Conservation (phyloP, 23 tunicate species). For the Trididemnum miniatum region DNA sequence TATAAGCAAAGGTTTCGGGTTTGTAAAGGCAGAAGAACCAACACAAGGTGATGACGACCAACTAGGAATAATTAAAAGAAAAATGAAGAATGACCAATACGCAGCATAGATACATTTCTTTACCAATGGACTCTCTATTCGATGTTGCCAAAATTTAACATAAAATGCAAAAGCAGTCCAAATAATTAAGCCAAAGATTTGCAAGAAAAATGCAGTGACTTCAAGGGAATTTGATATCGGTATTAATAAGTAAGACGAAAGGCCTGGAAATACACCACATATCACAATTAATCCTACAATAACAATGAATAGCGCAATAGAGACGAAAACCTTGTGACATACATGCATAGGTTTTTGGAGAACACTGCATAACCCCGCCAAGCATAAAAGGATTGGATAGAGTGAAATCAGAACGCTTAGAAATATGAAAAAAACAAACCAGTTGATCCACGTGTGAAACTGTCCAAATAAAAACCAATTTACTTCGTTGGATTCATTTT, state of each 20-base stretch:
- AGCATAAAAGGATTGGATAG: conserved; percentile 18
- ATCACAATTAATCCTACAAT: conserved; percentile 48
- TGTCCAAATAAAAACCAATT: conserved; percentile 54
- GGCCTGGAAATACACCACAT: conserved; percentile 36
- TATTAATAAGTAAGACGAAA: too few relatives aligned
- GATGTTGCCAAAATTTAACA: not conserved
- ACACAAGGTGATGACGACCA: conserved; percentile 64
- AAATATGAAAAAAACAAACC: conserved; percentile 45
- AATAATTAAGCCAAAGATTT: conserved; percentile 37
- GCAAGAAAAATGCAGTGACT: conserved; percentile 57
- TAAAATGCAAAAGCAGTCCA: conserved; percentile 21
- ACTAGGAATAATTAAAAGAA: conserved; percentile 50
- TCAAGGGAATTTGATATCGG: conserved; percentile 42
- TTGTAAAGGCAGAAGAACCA: not conserved
- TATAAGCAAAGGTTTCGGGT: conserved; percentile 57
- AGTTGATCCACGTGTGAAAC: conserved; percentile 48
- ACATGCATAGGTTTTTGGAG: conserved; percentile 13
- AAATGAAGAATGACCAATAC: conserved; percentile 26
- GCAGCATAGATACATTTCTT: not conserved
- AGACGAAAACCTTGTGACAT: conserved; percentile 48
- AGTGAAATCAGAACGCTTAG: conserved; percentile 8
- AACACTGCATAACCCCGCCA: conserved; percentile 34
- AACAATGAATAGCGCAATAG: not conserved
- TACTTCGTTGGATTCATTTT: conserved; percentile 48
- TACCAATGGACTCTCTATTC: not conserved